phyloP scores from a whole-genome alignment of 2,888 invertebrate species.

The Nesidiocoris tenuis region DNA sequence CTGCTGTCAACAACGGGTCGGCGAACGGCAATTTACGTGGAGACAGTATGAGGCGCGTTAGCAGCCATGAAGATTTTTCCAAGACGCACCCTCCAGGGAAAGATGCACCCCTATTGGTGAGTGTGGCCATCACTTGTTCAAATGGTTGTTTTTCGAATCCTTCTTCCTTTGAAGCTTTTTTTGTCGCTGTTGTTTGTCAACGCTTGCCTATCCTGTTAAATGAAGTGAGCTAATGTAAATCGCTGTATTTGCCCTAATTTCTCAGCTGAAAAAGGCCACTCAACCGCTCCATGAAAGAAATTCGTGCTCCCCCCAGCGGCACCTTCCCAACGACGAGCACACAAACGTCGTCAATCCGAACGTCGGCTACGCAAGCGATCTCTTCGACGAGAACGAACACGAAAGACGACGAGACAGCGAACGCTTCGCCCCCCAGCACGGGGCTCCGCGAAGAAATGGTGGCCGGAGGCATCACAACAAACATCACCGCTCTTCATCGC shows the following conservation, averaged over 20 bases:
- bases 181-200: background rate
- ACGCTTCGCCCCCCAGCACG: constrained; percentile 61
- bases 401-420: constrained; percentile 65
- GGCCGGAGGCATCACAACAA: constrained; percentile 41
- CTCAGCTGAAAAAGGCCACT: constrained; percentile 45
- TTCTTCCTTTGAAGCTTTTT: background rate
- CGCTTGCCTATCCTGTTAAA: no score
- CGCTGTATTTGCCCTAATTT: no score
- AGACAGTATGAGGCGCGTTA: constrained; percentile 61
- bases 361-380: constrained; percentile 48
- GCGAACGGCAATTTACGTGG: constrained; percentile 44
- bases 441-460: constrained; percentile 58
- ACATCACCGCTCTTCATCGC: constrained; percentile 48
- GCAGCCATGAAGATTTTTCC: constrained; percentile 63
- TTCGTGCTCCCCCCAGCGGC: constrained; percentile 43
- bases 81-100: constrained; percentile 15
- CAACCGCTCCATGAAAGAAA: constrained; percentile 54
- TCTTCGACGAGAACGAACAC: constrained; percentile 60
- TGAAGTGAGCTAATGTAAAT: no score
- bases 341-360: constrained; percentile 27
- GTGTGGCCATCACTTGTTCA: background rate
- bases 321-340: constrained; percentile 23
- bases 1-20: constrained; percentile 54
- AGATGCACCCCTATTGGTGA: background rate
- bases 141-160: no score